Conservation (phyloP, 2,797 vertebrate genomes). For the Pygocentrus nattereri region DNA sequence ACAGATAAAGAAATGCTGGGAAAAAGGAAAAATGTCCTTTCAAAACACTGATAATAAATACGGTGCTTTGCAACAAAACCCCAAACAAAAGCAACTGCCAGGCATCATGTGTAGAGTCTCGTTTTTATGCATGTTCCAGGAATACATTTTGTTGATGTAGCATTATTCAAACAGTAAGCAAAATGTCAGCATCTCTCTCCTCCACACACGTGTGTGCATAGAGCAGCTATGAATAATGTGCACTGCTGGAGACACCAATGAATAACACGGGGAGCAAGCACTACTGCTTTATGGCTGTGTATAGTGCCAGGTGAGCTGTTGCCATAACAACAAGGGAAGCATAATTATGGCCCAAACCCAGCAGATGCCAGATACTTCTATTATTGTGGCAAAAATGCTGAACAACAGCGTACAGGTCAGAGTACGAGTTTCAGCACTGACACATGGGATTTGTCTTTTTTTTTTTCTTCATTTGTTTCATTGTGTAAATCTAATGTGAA, state of each 20-base stretch:
- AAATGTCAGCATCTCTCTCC: constrained; percentile 7
- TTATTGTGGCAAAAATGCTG: constrained; percentile 14
- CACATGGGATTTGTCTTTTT: not conserved
- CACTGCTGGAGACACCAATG: constrained; percentile 16
- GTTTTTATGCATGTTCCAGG: constrained; percentile 20
- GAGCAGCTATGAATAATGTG: constrained; percentile 33
- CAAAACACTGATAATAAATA: not conserved
- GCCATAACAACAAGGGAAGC: constrained; percentile 56
- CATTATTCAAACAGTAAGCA: constrained; percentile 28
- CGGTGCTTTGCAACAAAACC: not conserved
- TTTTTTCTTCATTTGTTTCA: too few species aligned
- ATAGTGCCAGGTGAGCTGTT: constrained; percentile 54
- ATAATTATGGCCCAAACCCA: constrained; percentile 42
- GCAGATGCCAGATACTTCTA: constrained; percentile 32
- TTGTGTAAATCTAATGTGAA: not conserved
- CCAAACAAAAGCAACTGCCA: not conserved
- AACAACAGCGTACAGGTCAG: constrained; percentile 3
- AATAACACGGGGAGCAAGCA: constrained; percentile 42
- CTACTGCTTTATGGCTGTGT: constrained; percentile 34
- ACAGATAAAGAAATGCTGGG: not conserved
- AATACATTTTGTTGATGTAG: constrained; percentile 20
- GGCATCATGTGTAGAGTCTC: not conserved
- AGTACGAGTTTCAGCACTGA: not conserved
- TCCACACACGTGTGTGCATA: not conserved
- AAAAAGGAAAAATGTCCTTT: not conserved